Conservation (phyloP, 2,113 vertebrate species). For the Zosterops lateralis region DNA sequence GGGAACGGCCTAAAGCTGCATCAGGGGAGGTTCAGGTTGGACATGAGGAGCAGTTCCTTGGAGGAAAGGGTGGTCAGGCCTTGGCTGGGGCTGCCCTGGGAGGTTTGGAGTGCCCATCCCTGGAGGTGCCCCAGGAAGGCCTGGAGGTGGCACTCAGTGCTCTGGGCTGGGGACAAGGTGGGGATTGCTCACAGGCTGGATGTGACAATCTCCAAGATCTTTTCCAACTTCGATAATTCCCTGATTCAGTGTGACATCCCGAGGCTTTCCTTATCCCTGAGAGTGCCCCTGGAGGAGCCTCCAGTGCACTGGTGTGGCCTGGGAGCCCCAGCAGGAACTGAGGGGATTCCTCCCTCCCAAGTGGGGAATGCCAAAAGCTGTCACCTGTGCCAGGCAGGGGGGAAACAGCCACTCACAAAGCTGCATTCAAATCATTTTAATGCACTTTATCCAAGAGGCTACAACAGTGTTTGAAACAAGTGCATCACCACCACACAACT, state of each 20-base stretch:
- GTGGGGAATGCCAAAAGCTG: background rate
- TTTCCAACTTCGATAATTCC: background rate
- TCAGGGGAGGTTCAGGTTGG: background rate
- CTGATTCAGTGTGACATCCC: background rate
- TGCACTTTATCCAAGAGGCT: conserved; percentile 9
- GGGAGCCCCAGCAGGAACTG: background rate
- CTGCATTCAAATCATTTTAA: background rate
- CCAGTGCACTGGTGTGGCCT: background rate
- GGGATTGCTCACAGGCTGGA: background rate
- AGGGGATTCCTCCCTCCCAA: background rate
- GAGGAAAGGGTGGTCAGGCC: background rate
- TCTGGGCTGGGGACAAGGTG: background rate
- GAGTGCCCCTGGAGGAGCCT: background rate
- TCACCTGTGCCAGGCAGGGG: background rate
- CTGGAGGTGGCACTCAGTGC: background rate
- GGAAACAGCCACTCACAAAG: background rate
- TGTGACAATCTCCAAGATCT: background rate
- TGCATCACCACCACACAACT: background rate
- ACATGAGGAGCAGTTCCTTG: background rate
- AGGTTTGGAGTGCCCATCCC: background rate
- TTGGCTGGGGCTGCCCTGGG: background rate
- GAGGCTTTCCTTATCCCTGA: background rate
- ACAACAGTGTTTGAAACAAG: background rate
- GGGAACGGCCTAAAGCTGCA: background rate
- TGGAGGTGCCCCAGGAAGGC: background rate